phyloP scores from a whole-genome alignment of 2,113 vertebrate species.

The Picathartes gymnocephalus region DNA sequence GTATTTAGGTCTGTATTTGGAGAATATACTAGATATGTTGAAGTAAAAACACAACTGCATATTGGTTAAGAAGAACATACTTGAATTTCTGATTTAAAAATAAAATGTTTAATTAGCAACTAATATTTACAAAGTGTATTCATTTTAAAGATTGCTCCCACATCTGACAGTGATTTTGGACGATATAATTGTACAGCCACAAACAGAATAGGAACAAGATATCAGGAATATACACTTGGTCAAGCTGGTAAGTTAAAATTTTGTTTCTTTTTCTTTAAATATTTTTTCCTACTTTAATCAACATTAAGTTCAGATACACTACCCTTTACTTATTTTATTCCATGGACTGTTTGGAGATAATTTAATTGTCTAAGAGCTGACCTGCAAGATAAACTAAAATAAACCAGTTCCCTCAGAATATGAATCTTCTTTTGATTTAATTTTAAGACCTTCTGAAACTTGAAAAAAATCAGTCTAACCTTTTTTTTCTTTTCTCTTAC shows the following conservation, averaged over 20 bases:
- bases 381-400: neutral
- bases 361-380: neutral
- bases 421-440: neutral
- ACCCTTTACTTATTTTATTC: neutral
- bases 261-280: neutral
- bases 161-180: conserved; percentile 94
- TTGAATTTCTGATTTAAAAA: neutral
- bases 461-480: neutral
- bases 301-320: neutral
- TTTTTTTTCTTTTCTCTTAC: neutral
- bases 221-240: conserved; percentile 92
- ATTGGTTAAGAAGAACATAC: neutral
- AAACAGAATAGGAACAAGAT: conserved; percentile 90
- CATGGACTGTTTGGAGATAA: neutral
- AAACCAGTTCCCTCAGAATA: neutral
- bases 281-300: neutral
- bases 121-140: neutral
- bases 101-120: neutral
- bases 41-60: neutral
- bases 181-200: conserved; percentile 95
- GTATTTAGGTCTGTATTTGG: neutral
- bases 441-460: neutral
- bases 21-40: neutral
- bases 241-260: conserved; percentile 86
- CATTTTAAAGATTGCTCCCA: conserved; percentile 87